Percentiles rank a stretch among this genome's conserved stretches.
phyloP scores from a whole-genome alignment of 2,113 vertebrate species.

The Pampusana beccarii region DNA sequence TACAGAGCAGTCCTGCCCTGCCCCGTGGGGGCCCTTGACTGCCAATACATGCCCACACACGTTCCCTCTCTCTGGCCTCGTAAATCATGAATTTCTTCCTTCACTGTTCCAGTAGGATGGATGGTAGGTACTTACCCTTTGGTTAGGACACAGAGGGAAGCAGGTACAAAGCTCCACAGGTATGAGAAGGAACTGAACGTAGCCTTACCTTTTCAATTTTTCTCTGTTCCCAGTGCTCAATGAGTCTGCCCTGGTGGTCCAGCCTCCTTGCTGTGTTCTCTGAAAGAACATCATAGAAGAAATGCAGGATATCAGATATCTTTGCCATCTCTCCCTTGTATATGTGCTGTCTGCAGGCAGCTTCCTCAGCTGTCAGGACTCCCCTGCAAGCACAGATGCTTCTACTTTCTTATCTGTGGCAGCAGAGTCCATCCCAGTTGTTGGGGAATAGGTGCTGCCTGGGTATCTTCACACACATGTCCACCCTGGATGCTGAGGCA shows the following conservation, averaged over 20 bases:
- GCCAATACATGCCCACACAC: too few species aligned
- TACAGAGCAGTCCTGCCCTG: too few species aligned
- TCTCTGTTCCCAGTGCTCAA: neutral
- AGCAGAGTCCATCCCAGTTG: neutral
- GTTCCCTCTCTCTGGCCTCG: too few species aligned
- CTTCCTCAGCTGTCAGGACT: neutral
- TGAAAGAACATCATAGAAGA: neutral
- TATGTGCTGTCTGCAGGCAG: neutral
- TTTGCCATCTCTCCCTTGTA: neutral
- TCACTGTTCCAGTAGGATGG: neutral
- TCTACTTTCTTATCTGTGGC: neutral
- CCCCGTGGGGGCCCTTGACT: too few species aligned
- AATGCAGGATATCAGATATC: neutral
- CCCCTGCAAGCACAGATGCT: neutral
- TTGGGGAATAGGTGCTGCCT: neutral
- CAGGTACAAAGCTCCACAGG: neutral
- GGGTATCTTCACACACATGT: rapidly evolving
- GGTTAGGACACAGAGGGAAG: neutral
- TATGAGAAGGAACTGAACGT: neutral
- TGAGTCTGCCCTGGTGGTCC: neutral
- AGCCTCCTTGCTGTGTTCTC: neutral
- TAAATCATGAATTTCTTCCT: too few species aligned
- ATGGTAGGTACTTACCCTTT: neutral
- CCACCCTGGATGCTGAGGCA: neutral
- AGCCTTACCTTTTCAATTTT: neutral